These are phyloP conservation scores for Hylaea fasciaria DNA, from an alignment of 2,888 invertebrate species.

Conservation along the genomic window DNA sequence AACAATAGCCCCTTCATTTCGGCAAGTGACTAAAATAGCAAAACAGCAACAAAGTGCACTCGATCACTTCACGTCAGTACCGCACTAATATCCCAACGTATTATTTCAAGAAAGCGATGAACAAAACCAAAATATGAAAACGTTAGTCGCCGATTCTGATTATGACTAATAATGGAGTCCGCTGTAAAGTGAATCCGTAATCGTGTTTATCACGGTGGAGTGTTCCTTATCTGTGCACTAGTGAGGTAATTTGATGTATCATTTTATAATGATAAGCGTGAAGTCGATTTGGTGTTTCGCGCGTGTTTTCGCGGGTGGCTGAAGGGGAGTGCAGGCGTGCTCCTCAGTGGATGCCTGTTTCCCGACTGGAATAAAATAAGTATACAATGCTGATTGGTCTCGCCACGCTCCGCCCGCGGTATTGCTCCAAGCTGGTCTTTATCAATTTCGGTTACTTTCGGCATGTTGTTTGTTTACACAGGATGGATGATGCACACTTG, in stretches of 20 bases:
- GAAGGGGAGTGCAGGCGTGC: conserved; percentile 39
- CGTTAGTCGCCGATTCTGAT: conserved; percentile 36
- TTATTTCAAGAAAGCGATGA: conserved; percentile 32
- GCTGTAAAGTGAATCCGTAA: conserved; percentile 43
- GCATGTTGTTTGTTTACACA: conserved; percentile 19
- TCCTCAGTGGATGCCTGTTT: conserved; percentile 39
- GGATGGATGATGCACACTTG: conserved; percentile 10
- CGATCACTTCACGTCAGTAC: conserved; percentile 24
- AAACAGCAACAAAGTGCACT: conserved; percentile 22
- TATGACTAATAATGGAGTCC: conserved; percentile 52
- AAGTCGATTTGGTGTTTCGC: conserved; percentile 44
- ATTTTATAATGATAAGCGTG: conserved; percentile 72
- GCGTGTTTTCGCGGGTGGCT: conserved; percentile 40
- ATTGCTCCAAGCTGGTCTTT: conserved; percentile 31
- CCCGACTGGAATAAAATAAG: conserved; percentile 40
- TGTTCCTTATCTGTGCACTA: conserved; percentile 67
- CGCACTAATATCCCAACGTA: conserved; percentile 24
- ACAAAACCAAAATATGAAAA: conserved; percentile 27
- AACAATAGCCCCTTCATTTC: conserved; percentile 55
- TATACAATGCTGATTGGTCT: conserved; percentile 11
- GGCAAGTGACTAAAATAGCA: conserved; percentile 21
- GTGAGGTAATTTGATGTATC: conserved; percentile 78
- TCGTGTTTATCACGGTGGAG: conserved; percentile 61
- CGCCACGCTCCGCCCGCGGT: conserved; percentile 11
- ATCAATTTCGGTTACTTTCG: conserved; percentile 29